phyloP scores from a whole-genome alignment of 2,888 invertebrate species.

The Elgonia sp. region DNA sequence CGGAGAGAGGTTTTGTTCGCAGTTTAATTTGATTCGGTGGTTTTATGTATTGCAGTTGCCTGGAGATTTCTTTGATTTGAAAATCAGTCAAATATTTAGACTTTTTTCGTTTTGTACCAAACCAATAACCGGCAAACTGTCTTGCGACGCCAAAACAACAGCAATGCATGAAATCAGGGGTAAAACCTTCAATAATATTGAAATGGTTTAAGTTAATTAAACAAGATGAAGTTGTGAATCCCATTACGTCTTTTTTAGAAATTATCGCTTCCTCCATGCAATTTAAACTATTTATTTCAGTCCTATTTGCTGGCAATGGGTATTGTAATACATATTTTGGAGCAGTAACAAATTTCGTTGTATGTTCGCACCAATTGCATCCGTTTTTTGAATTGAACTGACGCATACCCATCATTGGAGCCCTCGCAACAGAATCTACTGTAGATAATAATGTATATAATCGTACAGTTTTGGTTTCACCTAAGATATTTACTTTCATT shows the following conservation, averaged over 20 bases:
- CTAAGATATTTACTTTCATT: conserved; percentile 42
- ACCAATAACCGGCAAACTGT: too few species aligned
- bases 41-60: background rate
- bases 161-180: conserved; percentile 67
- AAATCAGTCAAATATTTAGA: too few species aligned
- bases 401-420: conserved; percentile 73
- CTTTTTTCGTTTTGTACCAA: too few species aligned
- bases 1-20: background rate
- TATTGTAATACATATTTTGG: too few species aligned
- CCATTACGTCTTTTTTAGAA: conserved; percentile 24
- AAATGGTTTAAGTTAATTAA: conserved; percentile 57
- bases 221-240: conserved; percentile 44
- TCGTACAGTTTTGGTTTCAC: conserved; percentile 46
- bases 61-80: too few species aligned
- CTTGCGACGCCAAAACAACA: too few species aligned
- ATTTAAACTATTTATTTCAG: too few species aligned
- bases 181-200: conserved; percentile 64
- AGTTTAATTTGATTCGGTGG: background rate
- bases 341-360: background rate
- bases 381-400: conserved; percentile 62
- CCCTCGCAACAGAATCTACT: conserved; percentile 67
- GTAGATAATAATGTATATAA: conserved; percentile 52
- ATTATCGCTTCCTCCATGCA: conserved; percentile 44
- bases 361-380: conserved; percentile 71
- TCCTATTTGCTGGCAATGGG: too few species aligned